Conservation (phyloP, 2,888 invertebrate species). For the Parthenolecanium corni region DNA sequence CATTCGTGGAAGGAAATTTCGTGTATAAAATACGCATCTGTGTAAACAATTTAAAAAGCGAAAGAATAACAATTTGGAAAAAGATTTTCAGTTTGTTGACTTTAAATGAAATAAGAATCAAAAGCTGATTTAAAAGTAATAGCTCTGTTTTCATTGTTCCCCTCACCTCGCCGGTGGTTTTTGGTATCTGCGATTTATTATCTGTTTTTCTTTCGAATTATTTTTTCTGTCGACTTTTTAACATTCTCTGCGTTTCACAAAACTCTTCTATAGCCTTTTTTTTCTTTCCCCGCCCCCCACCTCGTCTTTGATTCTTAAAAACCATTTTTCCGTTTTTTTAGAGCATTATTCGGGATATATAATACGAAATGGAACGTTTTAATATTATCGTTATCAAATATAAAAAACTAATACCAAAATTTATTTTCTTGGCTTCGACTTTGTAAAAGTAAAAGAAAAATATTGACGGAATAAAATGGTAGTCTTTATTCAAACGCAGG, state of each 20-base stretch:
- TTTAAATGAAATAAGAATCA: conserved; percentile 26
- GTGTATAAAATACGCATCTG: neutral
- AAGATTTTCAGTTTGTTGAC: conserved; percentile 17
- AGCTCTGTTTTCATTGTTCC: conserved; percentile 25
- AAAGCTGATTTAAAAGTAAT: conserved; percentile 26
- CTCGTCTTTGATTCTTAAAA: neutral
- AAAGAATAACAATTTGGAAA: conserved; percentile 15
- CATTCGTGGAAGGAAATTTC: neutral
- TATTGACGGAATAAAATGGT: no score
- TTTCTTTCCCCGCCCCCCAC: conserved; percentile 15
- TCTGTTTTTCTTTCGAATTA: conserved; percentile 22
- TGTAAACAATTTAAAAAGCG: conserved; percentile 20
- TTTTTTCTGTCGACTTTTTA: neutral
- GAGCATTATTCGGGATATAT: neutral
- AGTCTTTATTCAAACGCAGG: no score
- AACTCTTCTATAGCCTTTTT: conserved; percentile 8
- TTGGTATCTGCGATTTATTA: conserved; percentile 23
- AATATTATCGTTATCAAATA: conserved; percentile 15
- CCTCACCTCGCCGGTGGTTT: conserved; percentile 12
- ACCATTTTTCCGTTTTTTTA: neutral
- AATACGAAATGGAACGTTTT: conserved; percentile 6
- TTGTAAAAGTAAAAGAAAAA: no score
- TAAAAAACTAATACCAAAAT: conserved; percentile 17
- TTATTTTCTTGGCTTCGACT: neutral
- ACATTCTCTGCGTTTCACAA: neutral